Conservation (phyloP, 1,140 invertebrate genomes). For the Vollenhovia emeryi region DNA sequence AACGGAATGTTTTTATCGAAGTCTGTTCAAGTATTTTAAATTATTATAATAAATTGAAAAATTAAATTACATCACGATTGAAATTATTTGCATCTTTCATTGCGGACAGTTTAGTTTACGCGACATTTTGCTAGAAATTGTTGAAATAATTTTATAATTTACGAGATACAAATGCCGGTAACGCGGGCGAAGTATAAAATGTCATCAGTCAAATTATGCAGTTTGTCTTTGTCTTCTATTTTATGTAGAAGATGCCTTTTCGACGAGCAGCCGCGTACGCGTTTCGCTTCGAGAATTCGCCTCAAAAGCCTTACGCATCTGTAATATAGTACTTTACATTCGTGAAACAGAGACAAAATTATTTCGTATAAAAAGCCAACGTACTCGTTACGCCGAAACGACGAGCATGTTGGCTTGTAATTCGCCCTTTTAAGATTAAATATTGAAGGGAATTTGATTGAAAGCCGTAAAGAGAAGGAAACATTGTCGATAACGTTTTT, state of each 20-base stretch:
- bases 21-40: not conserved
- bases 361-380: not conserved
- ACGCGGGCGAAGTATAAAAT: not conserved
- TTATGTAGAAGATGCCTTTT: not conserved
- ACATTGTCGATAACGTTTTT: not conserved
- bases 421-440: not conserved
- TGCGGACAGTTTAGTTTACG: slow-evolving; percentile 3
- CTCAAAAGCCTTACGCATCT: slow-evolving; percentile 12
- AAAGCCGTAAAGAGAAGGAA: not conserved
- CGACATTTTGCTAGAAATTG: slow-evolving; percentile 8
- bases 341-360: slow-evolving; percentile 21
- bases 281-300: not conserved
- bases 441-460: not conserved
- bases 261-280: not conserved
- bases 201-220: not conserved
- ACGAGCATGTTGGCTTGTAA: not conserved
- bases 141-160: slow-evolving; percentile 1
- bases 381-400: not conserved
- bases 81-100: slow-evolving; percentile 18
- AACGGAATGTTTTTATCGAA: not conserved
- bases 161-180: not conserved
- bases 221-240: not conserved
- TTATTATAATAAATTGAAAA: not conserved
- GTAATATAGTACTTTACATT: not conserved
- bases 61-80: not conserved